Conservation (phyloP, 1,140 invertebrate species). For the Octopus bimaculoides region DNA sequence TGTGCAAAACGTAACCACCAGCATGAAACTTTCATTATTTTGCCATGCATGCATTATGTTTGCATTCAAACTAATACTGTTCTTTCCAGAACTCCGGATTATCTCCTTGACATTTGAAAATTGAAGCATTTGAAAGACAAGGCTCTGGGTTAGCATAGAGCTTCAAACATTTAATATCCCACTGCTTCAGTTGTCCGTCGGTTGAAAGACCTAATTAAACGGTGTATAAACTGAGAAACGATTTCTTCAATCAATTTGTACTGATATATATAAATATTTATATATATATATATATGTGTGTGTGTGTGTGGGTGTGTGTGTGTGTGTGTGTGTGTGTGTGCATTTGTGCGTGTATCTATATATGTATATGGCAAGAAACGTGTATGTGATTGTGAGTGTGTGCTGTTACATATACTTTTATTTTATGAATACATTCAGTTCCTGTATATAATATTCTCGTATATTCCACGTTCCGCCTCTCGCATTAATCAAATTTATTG, state of each 20-base stretch:
- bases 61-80: background rate
- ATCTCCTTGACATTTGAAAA: background rate
- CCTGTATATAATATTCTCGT: too few relatives aligned
- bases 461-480: too few relatives aligned
- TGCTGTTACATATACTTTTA: too few relatives aligned
- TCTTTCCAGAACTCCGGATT: background rate
- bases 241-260: background rate
- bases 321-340: background rate
- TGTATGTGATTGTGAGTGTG: too few relatives aligned
- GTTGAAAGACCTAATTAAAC: background rate
- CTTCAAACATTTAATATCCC: background rate
- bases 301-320: background rate
- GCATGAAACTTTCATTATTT: background rate
- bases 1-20: background rate
- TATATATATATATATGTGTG: slow-evolving; percentile 11
- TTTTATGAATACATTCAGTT: too few relatives aligned
- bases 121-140: background rate
- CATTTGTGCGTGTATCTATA: background rate
- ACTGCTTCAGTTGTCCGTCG: background rate
- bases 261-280: background rate
- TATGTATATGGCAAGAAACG: too few relatives aligned
- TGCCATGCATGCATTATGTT: background rate
- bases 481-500: too few relatives aligned
- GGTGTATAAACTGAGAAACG: background rate
- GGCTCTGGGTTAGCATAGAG: background rate